Evolutionary conservation across 2,113 vertebrate species (phyloP).

Genomic region (Calyptomena viridis): DNA sequence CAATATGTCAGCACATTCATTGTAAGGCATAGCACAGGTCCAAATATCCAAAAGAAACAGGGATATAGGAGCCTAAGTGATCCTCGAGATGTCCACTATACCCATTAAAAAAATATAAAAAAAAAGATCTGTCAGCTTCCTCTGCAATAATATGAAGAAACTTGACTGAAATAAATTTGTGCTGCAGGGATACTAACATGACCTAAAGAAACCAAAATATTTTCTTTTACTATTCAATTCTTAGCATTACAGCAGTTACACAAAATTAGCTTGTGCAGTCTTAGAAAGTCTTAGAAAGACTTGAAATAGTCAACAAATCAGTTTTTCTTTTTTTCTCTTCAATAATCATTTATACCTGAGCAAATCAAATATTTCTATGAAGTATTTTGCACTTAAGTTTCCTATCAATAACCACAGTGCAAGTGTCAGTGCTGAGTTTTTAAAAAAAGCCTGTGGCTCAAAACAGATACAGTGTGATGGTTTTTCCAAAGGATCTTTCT

Average conservation of each 20-base stretch:
- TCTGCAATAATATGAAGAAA: not conserved
- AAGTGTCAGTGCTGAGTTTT: not conserved
- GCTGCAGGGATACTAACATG: not conserved
- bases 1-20: not conserved
- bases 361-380: not conserved
- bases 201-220: not conserved
- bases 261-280: not conserved
- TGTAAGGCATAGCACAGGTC: not conserved
- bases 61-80: not conserved
- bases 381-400: not conserved
- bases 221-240: not conserved
- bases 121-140: not conserved
- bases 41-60: not conserved
- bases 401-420: not conserved
- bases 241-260: not conserved
- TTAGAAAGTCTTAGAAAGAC: not conserved
- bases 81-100: not conserved
- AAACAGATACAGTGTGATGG: not conserved
- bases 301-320: not conserved
- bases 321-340: not conserved
- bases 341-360: not conserved
- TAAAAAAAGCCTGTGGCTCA: not conserved
- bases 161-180: not conserved
- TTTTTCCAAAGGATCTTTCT: not conserved
- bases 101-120: not conserved